phyloP scores from a whole-genome alignment of 2,888 invertebrate genomes.

The Callosobruchus maculatus region DNA sequence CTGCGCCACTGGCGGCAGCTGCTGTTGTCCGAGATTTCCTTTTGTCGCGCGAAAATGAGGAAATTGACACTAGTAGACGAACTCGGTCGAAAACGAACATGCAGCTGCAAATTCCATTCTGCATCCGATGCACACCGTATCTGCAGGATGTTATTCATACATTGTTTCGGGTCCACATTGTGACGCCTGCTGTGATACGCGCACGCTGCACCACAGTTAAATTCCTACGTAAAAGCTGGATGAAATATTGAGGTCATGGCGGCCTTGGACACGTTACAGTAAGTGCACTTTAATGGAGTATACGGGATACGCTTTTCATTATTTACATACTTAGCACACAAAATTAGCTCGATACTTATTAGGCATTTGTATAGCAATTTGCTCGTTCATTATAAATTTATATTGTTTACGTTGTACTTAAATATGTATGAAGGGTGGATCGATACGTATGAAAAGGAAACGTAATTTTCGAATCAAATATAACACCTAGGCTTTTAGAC shows the following conservation, averaged over 20 bases:
- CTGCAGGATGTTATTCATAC: neutral
- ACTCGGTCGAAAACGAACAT: neutral
- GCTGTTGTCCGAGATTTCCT: neutral
- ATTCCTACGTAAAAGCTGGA: neutral
- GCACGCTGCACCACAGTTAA: neutral
- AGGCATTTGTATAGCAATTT: neutral
- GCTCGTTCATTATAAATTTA: too few species aligned
- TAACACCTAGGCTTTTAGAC: too few species aligned
- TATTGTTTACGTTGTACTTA: too few species aligned
- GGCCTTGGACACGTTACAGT: neutral
- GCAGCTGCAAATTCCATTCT: neutral
- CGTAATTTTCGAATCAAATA: too few species aligned
- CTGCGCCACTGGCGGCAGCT: neutral
- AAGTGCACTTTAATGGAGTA: neutral
- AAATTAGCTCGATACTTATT: neutral
- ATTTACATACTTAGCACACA: neutral
- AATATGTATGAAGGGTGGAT: too few species aligned
- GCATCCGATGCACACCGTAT: neutral
- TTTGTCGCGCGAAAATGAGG: neutral
- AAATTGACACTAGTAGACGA: neutral
- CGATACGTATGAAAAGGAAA: too few species aligned
- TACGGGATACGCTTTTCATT: neutral
- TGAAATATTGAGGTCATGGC: neutral
- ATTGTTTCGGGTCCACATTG: neutral
- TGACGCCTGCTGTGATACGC: neutral